Percentiles rank a stretch among this genome's conserved stretches.
phyloP scores from a whole-genome alignment of 2,113 vertebrate genomes.

The Centrocercus urophasianus region DNA sequence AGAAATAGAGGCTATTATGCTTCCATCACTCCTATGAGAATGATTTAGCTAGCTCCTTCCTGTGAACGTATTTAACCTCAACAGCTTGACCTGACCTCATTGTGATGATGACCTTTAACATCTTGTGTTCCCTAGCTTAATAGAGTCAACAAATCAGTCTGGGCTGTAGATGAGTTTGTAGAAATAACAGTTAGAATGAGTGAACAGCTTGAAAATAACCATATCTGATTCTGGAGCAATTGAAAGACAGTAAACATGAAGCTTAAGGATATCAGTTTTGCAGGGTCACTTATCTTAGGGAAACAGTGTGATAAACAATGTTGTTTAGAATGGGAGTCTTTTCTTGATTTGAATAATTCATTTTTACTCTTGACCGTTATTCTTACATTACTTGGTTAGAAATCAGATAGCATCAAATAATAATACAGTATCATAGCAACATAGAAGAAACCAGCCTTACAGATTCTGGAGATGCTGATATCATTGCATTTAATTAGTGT shows the following conservation, averaged over 20 bases:
- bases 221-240: neutral
- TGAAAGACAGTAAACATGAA: conserved; percentile 26
- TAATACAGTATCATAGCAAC: conserved; percentile 48
- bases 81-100: neutral
- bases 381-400: neutral
- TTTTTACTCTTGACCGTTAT: conserved; percentile 45
- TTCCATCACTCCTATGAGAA: neutral
- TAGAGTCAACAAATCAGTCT: neutral
- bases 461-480: neutral
- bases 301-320: conserved; percentile 31
- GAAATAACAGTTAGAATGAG: neutral
- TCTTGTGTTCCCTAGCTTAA: neutral
- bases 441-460: neutral
- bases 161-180: neutral
- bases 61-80: neutral
- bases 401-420: conserved; percentile 20
- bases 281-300: conserved; percentile 19
- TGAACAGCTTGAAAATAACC: conserved; percentile 14
- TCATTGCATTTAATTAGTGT: neutral
- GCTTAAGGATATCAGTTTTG: neutral
- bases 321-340: conserved; percentile 1
- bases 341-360: conserved; percentile 27
- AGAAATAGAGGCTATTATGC: neutral
- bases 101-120: neutral
- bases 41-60: neutral